Conservation (phyloP, 2,888 invertebrate genomes). For the Meiosimyza platycephala region DNA sequence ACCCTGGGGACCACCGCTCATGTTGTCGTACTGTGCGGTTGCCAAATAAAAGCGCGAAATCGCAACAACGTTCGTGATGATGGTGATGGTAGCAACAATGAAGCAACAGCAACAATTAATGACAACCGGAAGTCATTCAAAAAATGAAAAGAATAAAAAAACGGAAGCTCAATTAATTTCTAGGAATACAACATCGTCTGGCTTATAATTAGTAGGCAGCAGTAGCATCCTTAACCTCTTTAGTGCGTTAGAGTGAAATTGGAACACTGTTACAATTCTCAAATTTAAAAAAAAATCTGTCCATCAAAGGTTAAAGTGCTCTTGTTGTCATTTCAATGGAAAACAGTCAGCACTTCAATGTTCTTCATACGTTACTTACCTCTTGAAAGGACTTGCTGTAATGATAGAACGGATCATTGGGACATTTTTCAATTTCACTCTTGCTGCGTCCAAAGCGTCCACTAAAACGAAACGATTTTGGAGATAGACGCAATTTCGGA, state of each 20-base stretch:
- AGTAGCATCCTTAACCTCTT: no score
- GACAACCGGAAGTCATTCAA: not conserved
- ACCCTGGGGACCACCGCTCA: constrained; percentile 73
- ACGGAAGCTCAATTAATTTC: constrained; percentile 34
- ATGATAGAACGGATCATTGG: constrained; percentile 61
- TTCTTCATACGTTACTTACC: constrained; percentile 49
- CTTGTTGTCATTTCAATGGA: not conserved
- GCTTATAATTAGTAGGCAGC: not conserved
- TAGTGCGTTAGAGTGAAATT: no score
- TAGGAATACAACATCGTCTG: not conserved
- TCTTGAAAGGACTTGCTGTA: constrained; percentile 67
- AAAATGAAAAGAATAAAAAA: constrained; percentile 17
- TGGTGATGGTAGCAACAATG: not conserved
- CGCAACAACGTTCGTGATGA: constrained; percentile 32
- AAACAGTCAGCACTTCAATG: not conserved
- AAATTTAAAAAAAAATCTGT: no score
- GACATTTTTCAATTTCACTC: constrained; percentile 64
- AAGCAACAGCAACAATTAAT: not conserved
- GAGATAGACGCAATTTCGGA: constrained; percentile 64
- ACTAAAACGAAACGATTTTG: constrained; percentile 65
- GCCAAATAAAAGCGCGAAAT: constrained; percentile 5
- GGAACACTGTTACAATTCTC: not conserved
- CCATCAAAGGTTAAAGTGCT: not conserved
- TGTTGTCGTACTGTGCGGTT: constrained; percentile 61
- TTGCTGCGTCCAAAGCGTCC: constrained; percentile 66